Conservation (phyloP, 2,113 vertebrate species). For the Terrapene triunguis region DNA sequence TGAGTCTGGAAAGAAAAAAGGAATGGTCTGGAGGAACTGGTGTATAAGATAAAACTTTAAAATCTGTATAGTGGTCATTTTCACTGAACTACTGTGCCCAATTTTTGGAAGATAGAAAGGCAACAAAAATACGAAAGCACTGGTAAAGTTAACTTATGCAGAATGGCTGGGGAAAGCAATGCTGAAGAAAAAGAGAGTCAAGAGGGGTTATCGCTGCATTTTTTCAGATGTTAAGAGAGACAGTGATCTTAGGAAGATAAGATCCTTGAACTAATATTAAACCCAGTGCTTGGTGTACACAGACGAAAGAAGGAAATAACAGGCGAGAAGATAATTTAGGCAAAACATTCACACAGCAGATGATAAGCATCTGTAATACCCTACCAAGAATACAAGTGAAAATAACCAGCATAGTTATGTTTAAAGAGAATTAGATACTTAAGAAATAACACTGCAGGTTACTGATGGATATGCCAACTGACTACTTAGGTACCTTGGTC, state of each 20-base stretch:
- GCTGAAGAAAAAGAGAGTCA: background rate
- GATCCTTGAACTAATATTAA: background rate
- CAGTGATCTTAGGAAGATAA: background rate
- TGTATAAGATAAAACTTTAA: background rate
- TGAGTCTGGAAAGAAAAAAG: background rate
- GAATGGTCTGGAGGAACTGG: background rate
- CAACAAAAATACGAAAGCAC: background rate
- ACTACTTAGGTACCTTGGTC: background rate
- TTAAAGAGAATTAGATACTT: background rate
- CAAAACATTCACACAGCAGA: background rate
- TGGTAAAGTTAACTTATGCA: rapidly evolving
- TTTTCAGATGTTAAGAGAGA: background rate
- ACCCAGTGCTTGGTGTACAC: background rate
- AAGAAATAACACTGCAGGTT: background rate
- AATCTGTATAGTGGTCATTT: background rate
- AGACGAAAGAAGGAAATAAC: background rate
- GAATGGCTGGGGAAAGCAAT: background rate
- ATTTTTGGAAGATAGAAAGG: background rate
- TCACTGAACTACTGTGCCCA: rapidly evolving
- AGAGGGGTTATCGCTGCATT: background rate
- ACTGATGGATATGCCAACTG: background rate
- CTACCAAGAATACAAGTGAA: background rate
- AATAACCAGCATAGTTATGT: background rate
- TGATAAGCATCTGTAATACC: background rate
- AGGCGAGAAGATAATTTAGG: background rate